phyloP scores from a whole-genome alignment of 2,797 vertebrate genomes.

The Halcyon chelicuti region DNA sequence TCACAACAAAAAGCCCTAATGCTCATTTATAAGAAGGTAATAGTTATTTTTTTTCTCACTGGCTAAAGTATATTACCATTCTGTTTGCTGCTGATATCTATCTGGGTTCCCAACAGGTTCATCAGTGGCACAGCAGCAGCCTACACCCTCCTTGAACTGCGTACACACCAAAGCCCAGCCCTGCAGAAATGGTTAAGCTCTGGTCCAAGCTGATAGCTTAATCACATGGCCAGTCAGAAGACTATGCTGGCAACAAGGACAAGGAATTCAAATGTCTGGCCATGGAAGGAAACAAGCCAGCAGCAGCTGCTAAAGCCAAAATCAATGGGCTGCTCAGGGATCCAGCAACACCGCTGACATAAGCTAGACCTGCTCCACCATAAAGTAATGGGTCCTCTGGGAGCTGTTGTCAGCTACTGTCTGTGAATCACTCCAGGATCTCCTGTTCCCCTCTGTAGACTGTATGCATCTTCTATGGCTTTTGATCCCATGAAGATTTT shows the following conservation, averaged over 20 bases:
- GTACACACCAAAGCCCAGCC: background rate
- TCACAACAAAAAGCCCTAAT: background rate
- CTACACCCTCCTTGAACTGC: background rate
- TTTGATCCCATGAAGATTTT: background rate
- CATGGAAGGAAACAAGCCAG: slow-evolving; percentile 19
- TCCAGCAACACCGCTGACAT: slow-evolving; percentile 9
- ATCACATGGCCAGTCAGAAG: background rate
- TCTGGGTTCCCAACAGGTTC: background rate
- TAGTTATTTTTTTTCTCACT: background rate
- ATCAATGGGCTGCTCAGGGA: background rate
- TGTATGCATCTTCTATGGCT: background rate
- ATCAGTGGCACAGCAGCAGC: background rate
- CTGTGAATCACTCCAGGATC: background rate
- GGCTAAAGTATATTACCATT: background rate
- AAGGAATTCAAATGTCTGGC: slow-evolving; percentile 38
- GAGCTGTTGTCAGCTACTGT: slow-evolving; percentile 25
- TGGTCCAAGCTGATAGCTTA: background rate
- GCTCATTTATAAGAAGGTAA: background rate
- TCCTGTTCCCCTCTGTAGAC: background rate
- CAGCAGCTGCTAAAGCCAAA: slow-evolving; percentile 17
- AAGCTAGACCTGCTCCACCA: slow-evolving; percentile 13
- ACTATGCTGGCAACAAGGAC: background rate
- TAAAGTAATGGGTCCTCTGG: background rate
- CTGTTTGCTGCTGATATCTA: background rate
- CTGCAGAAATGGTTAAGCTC: background rate